Conservation (phyloP, 2,797 vertebrate genomes). For the Mus caroli region DNA sequence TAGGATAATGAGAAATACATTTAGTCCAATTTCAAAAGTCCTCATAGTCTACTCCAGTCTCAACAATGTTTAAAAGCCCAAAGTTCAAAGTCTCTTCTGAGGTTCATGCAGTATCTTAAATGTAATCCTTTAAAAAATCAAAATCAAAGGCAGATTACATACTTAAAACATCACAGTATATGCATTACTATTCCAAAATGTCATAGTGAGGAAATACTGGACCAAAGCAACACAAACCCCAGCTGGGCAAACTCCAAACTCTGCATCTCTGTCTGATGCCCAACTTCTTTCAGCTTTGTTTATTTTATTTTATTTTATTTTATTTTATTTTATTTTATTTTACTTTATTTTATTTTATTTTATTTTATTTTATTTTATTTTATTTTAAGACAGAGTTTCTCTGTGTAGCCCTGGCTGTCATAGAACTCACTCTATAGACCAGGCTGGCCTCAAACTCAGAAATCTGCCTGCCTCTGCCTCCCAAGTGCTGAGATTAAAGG, state of each 20-base stretch:
- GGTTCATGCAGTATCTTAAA: not conserved
- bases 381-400: no score
- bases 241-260: not conserved
- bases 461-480: no score
- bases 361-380: no score
- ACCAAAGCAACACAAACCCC: not conserved
- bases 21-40: not conserved
- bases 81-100: not conserved
- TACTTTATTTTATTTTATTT: not conserved
- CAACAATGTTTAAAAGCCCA: not conserved
- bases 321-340: no score
- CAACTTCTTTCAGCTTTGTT: not conserved
- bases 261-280: not conserved
- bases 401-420: no score
- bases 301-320: no score
- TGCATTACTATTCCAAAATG: not conserved
- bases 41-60: not conserved
- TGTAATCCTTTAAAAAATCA: not conserved
- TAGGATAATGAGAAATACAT: not conserved
- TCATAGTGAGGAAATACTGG: not conserved
- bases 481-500: no score
- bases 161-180: not conserved
- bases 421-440: no score
- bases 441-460: no score
- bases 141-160: not conserved